Conservation (phyloP, 1,140 invertebrate genomes). For the Nylanderia fulva region DNA sequence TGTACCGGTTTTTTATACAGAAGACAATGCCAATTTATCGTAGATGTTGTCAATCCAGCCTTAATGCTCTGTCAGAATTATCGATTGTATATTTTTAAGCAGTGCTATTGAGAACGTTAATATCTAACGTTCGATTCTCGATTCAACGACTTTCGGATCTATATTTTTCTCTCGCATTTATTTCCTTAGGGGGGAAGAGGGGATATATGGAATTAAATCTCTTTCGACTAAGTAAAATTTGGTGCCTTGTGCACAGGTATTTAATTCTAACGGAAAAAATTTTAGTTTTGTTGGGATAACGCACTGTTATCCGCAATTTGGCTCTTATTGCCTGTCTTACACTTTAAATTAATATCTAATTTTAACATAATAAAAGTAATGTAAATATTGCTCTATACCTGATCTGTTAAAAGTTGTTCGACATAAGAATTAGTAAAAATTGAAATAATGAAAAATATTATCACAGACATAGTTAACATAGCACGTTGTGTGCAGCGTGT, state of each 20-base stretch:
- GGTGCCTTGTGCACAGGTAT: too few relatives aligned
- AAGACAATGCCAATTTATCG: constrained; percentile 67
- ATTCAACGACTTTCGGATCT: too few relatives aligned
- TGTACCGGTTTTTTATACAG: constrained; percentile 49
- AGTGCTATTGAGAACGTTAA: not conserved
- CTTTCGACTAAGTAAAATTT: too few relatives aligned
- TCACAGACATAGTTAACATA: too few relatives aligned
- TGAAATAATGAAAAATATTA: constrained; percentile 68
- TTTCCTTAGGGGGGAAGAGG: too few relatives aligned
- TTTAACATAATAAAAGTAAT: not conserved
- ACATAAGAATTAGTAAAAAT: constrained; percentile 74
- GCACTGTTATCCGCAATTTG: too few relatives aligned
- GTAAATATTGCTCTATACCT: constrained; percentile 49
- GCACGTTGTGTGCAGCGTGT: not conserved
- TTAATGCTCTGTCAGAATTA: constrained; percentile 58
- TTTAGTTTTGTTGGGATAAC: too few relatives aligned
- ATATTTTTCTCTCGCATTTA: too few relatives aligned
- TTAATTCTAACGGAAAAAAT: too few relatives aligned
- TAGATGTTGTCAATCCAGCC: constrained; percentile 55
- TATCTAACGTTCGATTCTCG: not conserved
- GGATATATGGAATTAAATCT: too few relatives aligned
- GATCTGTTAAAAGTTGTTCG: constrained; percentile 68
- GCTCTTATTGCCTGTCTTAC: too few relatives aligned
- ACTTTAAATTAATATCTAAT: too few relatives aligned
- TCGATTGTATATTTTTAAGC: not conserved